Conservation (phyloP, 23 tunicate genomes). For the Phallusia fumigata region DNA sequence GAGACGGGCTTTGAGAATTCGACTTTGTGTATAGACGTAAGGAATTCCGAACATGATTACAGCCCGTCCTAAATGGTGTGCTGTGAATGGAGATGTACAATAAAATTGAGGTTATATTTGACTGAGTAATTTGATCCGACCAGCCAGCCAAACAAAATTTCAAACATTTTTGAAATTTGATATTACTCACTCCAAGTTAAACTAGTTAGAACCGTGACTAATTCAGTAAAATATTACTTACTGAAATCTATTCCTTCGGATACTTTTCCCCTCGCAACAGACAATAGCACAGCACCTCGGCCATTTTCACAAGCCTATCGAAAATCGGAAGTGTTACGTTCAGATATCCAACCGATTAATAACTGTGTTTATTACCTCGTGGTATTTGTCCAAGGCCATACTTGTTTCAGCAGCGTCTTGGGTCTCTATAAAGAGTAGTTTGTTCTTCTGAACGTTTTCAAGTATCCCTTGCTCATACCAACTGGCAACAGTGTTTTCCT, state of each 20-base stretch:
- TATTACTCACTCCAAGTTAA: too few relatives aligned
- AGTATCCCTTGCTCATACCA: slow-evolving; percentile 96
- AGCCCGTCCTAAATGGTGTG: slow-evolving; percentile 88
- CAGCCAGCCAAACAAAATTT: too few relatives aligned
- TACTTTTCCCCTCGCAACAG: slow-evolving; percentile 95
- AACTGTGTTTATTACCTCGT: slow-evolving; percentile 42
- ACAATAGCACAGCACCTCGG: slow-evolving; percentile 85
- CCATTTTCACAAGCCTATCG: slow-evolving; percentile 98
- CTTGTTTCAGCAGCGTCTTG: slow-evolving; percentile 93
- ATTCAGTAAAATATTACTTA: slow-evolving; percentile 42
- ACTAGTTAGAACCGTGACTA: too few relatives aligned
- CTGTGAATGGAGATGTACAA: too few relatives aligned
- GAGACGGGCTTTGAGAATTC: slow-evolving; percentile 79
- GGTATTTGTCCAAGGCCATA: slow-evolving; percentile 86
- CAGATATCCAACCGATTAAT: too few relatives aligned
- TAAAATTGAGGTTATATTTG: too few relatives aligned
- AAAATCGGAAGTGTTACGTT: too few relatives aligned
- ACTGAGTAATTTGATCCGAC: too few relatives aligned
- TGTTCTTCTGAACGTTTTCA: slow-evolving; percentile 75
- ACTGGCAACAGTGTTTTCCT: slow-evolving; percentile 87
- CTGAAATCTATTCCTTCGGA: slow-evolving; percentile 99
- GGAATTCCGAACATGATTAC: slow-evolving; percentile 97
- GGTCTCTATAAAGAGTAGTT: slow-evolving; percentile 84
- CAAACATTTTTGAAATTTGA: too few relatives aligned
- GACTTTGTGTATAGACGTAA: slow-evolving; percentile 86